phyloP scores from a whole-genome alignment of 2,888 invertebrate genomes.

The Hypena proboscidalis region DNA sequence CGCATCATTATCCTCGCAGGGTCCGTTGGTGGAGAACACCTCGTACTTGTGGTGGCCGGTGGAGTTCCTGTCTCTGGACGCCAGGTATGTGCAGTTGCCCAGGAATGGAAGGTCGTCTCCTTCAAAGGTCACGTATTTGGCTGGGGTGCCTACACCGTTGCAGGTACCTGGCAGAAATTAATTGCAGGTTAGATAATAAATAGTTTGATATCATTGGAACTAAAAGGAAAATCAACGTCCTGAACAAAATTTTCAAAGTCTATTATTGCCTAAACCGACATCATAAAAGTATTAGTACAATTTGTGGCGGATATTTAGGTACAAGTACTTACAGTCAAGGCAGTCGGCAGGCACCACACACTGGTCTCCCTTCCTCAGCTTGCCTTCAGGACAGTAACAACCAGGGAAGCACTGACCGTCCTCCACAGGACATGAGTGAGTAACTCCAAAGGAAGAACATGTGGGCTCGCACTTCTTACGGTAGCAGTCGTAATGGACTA shows the following conservation, averaged over 20 bases:
- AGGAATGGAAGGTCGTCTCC: constrained; percentile 91
- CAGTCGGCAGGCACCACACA: constrained; percentile 91
- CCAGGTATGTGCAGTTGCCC: constrained; percentile 94
- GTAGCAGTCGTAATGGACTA: constrained; percentile 94
- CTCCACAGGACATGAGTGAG: constrained; percentile 84
- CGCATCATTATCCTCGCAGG: constrained; percentile 84
- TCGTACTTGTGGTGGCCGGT: constrained; percentile 83
- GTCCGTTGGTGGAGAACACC: constrained; percentile 89
- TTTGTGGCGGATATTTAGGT: too few relatives aligned
- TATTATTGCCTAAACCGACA: too few relatives aligned
- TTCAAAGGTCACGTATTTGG: constrained; percentile 94
- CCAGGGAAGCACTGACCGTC: constrained; percentile 91
- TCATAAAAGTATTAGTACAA: too few relatives aligned
- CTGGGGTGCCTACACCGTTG: constrained; percentile 89
- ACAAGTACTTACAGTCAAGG: constrained; percentile 87
- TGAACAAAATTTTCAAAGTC: too few relatives aligned
- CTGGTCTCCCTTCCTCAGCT: constrained; percentile 85
- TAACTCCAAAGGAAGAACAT: constrained; percentile 86
- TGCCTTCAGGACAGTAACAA: constrained; percentile 93
- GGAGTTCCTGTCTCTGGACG: constrained; percentile 87
- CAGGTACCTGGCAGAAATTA: constrained; percentile 79
- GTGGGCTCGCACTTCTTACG: constrained; percentile 91
- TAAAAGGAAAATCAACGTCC: too few relatives aligned
- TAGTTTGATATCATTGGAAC: too few relatives aligned
- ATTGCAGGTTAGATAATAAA: not conserved